Conservation (phyloP, 2,888 invertebrate genomes). For the Lepeophtheirus nordmannii region DNA sequence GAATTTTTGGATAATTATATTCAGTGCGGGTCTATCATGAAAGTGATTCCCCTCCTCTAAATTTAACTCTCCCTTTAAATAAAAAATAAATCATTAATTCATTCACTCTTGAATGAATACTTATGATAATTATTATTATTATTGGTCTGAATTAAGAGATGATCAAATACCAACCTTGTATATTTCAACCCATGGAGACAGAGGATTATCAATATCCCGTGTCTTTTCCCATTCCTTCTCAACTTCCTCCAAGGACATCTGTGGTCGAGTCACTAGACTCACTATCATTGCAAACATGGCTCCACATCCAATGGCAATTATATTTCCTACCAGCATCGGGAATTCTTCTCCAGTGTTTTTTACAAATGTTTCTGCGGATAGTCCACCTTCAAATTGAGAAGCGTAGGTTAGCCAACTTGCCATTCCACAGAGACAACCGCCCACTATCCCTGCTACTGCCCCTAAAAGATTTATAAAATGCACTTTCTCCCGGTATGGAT, state of each 20-base stretch:
- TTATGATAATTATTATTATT: neutral
- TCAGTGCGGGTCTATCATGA: slow-evolving; percentile 14
- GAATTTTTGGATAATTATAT: slow-evolving; percentile 15
- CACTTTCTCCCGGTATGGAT: neutral
- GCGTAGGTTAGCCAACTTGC: slow-evolving; percentile 33
- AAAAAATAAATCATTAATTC: neutral
- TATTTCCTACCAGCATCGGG: slow-evolving; percentile 34
- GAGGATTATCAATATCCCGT: slow-evolving; percentile 36
- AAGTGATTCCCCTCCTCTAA: slow-evolving; percentile 16
- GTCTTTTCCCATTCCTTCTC: slow-evolving; percentile 34
- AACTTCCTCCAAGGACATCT: slow-evolving; percentile 13
- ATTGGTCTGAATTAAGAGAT: neutral
- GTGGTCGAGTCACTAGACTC: neutral
- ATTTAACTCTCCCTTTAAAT: slow-evolving; percentile 19
- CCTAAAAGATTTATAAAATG: neutral
- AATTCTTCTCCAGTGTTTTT: slow-evolving; percentile 31
- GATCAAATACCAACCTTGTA: slow-evolving; percentile 10
- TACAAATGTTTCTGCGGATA: slow-evolving; percentile 29
- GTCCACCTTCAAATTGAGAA: slow-evolving; percentile 32
- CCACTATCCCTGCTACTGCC: slow-evolving; percentile 33
- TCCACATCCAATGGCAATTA: slow-evolving; percentile 32
- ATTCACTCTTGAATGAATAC: neutral
- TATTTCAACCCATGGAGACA: slow-evolving; percentile 35
- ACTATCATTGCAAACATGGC: slow-evolving; percentile 32
- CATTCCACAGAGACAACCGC: slow-evolving; percentile 32